phyloP scores from a whole-genome alignment of 2,888 invertebrate genomes.

The Arctia plantaginis region DNA sequence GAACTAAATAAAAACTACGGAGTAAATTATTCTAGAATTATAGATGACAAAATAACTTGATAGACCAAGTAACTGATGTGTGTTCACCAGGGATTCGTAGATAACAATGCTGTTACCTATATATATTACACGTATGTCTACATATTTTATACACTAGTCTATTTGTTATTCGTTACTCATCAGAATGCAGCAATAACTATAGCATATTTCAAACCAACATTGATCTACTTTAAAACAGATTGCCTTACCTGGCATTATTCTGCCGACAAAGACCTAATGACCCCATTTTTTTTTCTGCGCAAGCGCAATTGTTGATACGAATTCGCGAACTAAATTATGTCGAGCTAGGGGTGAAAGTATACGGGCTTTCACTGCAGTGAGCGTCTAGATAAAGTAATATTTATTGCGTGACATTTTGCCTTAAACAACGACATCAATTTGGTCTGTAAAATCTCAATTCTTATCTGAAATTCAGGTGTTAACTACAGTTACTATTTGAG shows the following conservation, averaged over 20 bases:
- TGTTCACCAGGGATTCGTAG: constrained; percentile 44
- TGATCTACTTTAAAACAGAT: constrained; percentile 55
- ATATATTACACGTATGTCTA: constrained; percentile 17
- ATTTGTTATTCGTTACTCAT: constrained; percentile 34
- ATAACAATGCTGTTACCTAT: constrained; percentile 48
- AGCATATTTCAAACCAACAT: constrained; percentile 48
- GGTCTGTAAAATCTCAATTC: constrained; percentile 38
- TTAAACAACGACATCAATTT: constrained; percentile 43
- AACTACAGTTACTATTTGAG: too few species aligned
- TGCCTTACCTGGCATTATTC: constrained; percentile 63
- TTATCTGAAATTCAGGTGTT: constrained; percentile 45
- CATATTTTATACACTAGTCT: constrained; percentile 37
- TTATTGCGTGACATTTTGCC: constrained; percentile 52
- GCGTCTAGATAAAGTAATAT: constrained; percentile 57
- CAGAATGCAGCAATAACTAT: constrained; percentile 32
- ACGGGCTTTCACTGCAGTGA: constrained; percentile 76
- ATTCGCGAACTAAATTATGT: constrained; percentile 73
- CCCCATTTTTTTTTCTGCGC: constrained; percentile 78
- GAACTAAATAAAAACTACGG: constrained; percentile 4
- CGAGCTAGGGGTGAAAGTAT: constrained; percentile 71
- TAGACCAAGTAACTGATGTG: constrained; percentile 33
- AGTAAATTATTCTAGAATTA: not conserved
- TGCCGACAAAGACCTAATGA: constrained; percentile 73
- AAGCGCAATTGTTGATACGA: constrained; percentile 74
- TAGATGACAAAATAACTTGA: constrained; percentile 17